Evolutionary conservation across 2,888 invertebrate genomes (phyloP), one percentile per base, ranked within the genome.

Genomic region (Caenorhabditis imperialis): DNA sequence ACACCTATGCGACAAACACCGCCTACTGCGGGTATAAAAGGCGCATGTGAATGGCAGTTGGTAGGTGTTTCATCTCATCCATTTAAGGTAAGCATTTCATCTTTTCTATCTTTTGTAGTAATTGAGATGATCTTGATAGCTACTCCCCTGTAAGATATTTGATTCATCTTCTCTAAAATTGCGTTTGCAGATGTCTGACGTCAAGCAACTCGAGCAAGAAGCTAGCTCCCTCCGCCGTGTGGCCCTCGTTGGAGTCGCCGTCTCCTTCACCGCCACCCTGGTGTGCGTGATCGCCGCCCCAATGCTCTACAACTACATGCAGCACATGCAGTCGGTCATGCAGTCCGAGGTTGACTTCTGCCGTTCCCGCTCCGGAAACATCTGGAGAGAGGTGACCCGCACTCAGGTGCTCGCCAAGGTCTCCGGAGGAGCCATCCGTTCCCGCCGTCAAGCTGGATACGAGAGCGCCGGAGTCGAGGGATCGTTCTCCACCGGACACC

Each of bases 291-390:
- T 84, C 45, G 74, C 80, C 27, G 77, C 82, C 44, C 84, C 84
- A 55, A 81, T 84, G 77, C 48, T 84, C 33, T 84, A 82, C 79
- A 84, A 83, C 77, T 84, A 85, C 81, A 78, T 85, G 70, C 85
- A 85, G 75, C 84, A 83, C 70, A 82, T 85, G 82, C 80, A 80
- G 57, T 79, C 79, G 7, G 75, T 78, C 27, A 80, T 80, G 80
- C 80, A 80, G 50, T 72, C 72, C 60, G 81, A 81, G 53, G 74
- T 81, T 44, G 79, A 81, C 45, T 81, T 81, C 78, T 81, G 81
- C 73, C 77, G 81, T 67, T 80, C 84, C 58, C 76, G 84, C 27
- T 81, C 82, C 20, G 71, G 72, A 51, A 81, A 80, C 75, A 77
- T 84, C 73, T 82, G 82, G 84, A 75, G 74, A 60, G 84, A 84